Evolutionary conservation across 2,797 vertebrate genomes (phyloP), one percentile per base, ranked within the genome.

Genomic region (Zalophus californianus): DNA sequence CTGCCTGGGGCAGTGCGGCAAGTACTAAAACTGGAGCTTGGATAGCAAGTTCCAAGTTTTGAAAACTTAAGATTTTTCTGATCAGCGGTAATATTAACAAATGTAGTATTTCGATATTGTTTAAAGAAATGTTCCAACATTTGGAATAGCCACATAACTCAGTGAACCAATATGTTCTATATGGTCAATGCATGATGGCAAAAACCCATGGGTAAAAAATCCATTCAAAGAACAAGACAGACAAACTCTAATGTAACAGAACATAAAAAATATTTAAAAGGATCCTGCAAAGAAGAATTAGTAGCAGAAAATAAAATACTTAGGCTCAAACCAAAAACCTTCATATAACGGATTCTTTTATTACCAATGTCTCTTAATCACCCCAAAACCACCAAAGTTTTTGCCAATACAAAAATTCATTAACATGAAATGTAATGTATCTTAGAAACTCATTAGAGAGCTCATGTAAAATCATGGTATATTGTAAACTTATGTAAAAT

Each of bases 401-500:
- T 70, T 91, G 38, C 58, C 48, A 58, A 86, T 21, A 94, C 68
- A 38, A 72, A 86, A 85, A 44, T 12, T 60, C 60, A 85, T 50
- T 62, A n/a, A 50, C 32, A 12, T 72, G 50, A 48, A 70, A 15
- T 21, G 7, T 25, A 48, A 64, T 2, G 2, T 16, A 52, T 80
- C 27, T 89, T 52, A 64, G 35, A 29, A 62, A 38, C 25, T 48
- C 80, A 44, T 15, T 60, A 20, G 84, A 50, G 27, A 68, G 18
- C 25, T 68, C 44, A 7, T 1, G 5, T 7, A 41, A 64, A 66
- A 54, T 32, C 38, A 32, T 0, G 44, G 14, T 12, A 7, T 0
- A 38, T 0, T 27, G 32, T 48, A 60, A 44, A 52, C 35, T 8
- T 25, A 15, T 0, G 20, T 58, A 29, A 35, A 88, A 82, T 44